Evolutionary conservation across 2,888 invertebrate species (phyloP), one percentile per base, ranked within the genome.

Genomic region (Pyrrhia umbra): DNA sequence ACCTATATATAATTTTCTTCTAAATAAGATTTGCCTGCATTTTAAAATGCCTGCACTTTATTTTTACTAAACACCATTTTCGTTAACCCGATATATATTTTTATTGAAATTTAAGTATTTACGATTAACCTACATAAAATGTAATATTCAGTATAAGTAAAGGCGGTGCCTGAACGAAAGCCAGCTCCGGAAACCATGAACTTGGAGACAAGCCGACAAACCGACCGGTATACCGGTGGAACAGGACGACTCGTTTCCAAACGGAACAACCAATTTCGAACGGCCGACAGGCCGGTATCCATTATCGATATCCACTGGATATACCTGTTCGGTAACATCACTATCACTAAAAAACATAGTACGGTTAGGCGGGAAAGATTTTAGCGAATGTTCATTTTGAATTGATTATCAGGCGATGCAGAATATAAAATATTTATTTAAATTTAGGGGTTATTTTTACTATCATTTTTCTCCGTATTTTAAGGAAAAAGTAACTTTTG

Each of bases 201-300:
- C 79, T 75, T 79, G 72, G 61, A 75, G 51, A 69, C 68, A 65
- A 61, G 70, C 65, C 52, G 54, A 40, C 74, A 68, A 63, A 27
- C 54, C 62, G 56, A 70, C 77, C 69, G 58, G 72, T 67, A 39
- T 58, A 82, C 83, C 82, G 76, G 84, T 80, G 66, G 61, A 55
- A 75, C 84, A 77, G 79, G 81, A 79, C 81, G 69, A 81, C 74
- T 73, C 75, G 82, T 87, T 90, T 88, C 85, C 86, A 85, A 89
- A 87, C 90, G 88, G 88, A 89, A 88, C 87, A 85, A 82, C 84
- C 83, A 84, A 87, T 87, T 90, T 85, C 79, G 77, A 85, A 83
- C 81, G 75, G 68, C 77, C 75, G 74, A 49, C 68, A 49, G 10
- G 68, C 72, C 75, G 75, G 77, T 78, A 76, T 71, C 58, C 27